Evolutionary conservation across 2,797 vertebrate genomes (phyloP), one percentile per base, ranked within the genome.

Genomic region (Acanthopagrus latus): DNA sequence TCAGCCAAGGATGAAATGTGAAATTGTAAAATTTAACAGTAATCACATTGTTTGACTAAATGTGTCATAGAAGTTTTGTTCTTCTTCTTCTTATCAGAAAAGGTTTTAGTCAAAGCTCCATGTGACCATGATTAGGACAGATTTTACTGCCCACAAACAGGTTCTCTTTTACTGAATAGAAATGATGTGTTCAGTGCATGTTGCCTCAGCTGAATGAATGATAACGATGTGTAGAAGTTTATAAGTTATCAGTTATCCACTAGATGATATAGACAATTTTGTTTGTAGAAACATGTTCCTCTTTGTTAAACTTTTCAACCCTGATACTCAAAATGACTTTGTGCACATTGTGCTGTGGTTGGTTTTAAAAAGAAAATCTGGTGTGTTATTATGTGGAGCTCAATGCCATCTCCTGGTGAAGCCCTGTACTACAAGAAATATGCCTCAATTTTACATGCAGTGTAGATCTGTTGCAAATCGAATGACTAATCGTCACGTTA

Each of bases 321-420:
- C 50, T 46, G 2, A 33, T 33, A 25, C 46, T 38, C 38, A 71
- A 41, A 65, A 51, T 64, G 3, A 51, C 29, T 57, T 14, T 46
- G 60, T 38, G 21, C 4, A 74, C 20, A 47, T 11, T 50, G 38
- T 76, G 48, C 50, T 80, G 44, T 51, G 27, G 25, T 69, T 44
- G 33, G 66, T 62, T 66, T 44, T 1, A 55, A 21, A 38, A 27
- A n/a, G 41, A 38, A n/a, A 67, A 16, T 27, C 29, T 60, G 29
- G 1, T 25, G 21, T 76, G 5, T 29, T 56, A 92, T 91, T 86
- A 57, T 64, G 12, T 76, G 91, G 91, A 86, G 69, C 92, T 87
- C 75, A 72, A 3, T 41, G 71, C 91, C 92, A 89, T 89, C 92
- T 91, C 38, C 84, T 92, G 93, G 90, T 51, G 1, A 63, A 44